A percentile compares a stretch with the other conserved stretches of the same genome.
phyloP scores from a whole-genome alignment of 2,797 vertebrate species.

The Pantherophis alleghaniensis region DNA sequence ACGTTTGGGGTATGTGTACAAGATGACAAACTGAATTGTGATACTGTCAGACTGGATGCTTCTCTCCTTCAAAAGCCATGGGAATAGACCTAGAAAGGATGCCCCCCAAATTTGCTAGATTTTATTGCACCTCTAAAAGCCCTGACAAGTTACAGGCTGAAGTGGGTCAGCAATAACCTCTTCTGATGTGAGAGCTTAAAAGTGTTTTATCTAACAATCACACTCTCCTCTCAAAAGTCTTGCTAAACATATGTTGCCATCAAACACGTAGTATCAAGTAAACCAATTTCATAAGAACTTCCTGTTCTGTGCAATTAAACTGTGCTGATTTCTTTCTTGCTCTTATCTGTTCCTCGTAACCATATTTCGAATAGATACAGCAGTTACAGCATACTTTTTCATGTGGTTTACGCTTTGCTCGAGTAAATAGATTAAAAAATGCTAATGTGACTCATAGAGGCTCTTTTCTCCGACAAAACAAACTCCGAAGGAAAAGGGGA shows the following conservation, averaged over 20 bases:
- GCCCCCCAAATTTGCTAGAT: not conserved
- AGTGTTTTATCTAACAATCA: not conserved
- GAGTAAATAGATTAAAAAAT: not conserved
- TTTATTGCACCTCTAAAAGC: not conserved
- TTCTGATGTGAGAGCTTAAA: not conserved
- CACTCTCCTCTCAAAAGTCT: not conserved
- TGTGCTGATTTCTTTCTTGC: not conserved
- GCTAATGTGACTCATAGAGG: not conserved
- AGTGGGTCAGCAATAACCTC: not conserved
- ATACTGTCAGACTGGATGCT: not conserved
- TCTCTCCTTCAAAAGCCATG: not conserved
- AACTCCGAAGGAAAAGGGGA: not conserved
- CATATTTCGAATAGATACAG: not conserved
- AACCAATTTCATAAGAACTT: not conserved
- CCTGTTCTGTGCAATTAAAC: not conserved
- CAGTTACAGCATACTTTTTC: not conserved
- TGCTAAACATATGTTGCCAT: not conserved
- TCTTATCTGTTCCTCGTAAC: not conserved
- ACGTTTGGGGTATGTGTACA: not conserved
- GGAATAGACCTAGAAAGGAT: not conserved
- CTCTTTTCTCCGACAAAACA: not conserved
- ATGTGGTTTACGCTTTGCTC: slow-evolving; percentile 3
- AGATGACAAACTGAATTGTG: not conserved
- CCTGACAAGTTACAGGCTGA: not conserved
- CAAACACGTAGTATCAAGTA: slow-evolving; percentile 19